Evolutionary conservation across 2,113 vertebrate genomes (phyloP), one percentile per base, ranked within the genome.

Genomic region (Sinocyclocheilus anophthalmus): DNA sequence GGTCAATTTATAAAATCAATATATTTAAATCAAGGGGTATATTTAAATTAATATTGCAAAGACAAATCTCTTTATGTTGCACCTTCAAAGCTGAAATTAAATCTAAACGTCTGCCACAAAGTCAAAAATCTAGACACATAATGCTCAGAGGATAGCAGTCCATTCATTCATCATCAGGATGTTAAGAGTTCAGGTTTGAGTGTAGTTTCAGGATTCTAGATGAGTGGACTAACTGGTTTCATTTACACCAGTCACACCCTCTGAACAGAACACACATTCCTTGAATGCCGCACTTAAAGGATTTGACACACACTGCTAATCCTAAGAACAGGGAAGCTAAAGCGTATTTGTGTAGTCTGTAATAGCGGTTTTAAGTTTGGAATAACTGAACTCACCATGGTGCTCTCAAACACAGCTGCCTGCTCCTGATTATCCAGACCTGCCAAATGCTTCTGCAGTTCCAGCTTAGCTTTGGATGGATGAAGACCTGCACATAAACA

Each of bases 391-490:
- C 83, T 89, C 96, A 99, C 97, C 97, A 96, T 96, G 89, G 96
- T 95, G 88, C 95, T 97, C 88, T 99, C 97, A 93, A 98, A 99
- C 88, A 99, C 88, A 26, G 94, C 94, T 4, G 96, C 97, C 86
- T 99, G 98, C 30, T 99, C 97, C 81, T 96, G 90, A 88, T 96
- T 97, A 84, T 95, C 96, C 91, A 99, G 92, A n/a, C 93, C 95
- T 39, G 97, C 97, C 89, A 99, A 90, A 90, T 99, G 97, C 90
- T 94, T 97, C 91, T 99, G 98, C 69, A 99, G 95, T 90, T 99
- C 97, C 91, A 99, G 90, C 91, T 99, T 99, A 84, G 95, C 95
- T 93, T 97, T 98, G 76, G 95, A 96, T 89, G 98, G 94, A 80
- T 95, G 94, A 69, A 98, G 93, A 89, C 98, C 98, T 99, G 91